These are phyloP conservation scores for Drosophila suzukii DNA, from an alignment of 1,140 invertebrate genomes.

Conservation along the genomic window DNA sequence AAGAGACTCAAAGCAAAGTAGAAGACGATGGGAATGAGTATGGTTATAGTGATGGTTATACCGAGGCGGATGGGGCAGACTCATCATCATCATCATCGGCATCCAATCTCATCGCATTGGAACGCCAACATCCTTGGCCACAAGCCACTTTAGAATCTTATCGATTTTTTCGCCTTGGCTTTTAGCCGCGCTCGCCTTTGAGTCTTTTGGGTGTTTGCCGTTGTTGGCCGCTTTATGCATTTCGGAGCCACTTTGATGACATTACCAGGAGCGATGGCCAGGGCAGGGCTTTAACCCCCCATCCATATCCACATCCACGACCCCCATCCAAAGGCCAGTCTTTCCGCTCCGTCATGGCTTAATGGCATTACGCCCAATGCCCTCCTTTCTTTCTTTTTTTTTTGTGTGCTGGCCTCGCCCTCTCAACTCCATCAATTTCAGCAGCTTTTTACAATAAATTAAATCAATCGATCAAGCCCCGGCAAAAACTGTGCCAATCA, in stretches of 20 bases:
- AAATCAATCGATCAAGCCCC: slow-evolving; percentile 79
- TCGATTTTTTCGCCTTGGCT: slow-evolving; percentile 71
- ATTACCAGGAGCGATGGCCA: slow-evolving; percentile 56
- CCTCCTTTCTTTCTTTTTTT: slow-evolving; percentile 6
- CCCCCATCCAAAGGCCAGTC: slow-evolving; percentile 6
- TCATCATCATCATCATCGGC: slow-evolving; percentile 25
- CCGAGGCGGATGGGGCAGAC: slow-evolving; percentile 23
- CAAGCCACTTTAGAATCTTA: slow-evolving; percentile 74
- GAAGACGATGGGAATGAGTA: slow-evolving; percentile 41
- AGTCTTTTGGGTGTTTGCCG: slow-evolving; percentile 51
- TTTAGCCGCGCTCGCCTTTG: slow-evolving; percentile 63
- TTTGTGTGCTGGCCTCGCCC: slow-evolving; percentile 26
- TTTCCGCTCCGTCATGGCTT: slow-evolving; percentile 51
- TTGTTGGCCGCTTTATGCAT: slow-evolving; percentile 72
- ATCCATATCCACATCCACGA: not conserved
- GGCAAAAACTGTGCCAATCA: slow-evolving; percentile 80
- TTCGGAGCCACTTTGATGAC: slow-evolving; percentile 80
- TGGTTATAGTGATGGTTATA: slow-evolving; percentile 23
- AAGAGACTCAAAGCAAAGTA: slow-evolving; percentile 59
- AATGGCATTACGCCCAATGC: slow-evolving; percentile 49
- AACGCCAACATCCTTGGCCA: slow-evolving; percentile 17
- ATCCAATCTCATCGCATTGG: slow-evolving; percentile 2
- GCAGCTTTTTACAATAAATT: slow-evolving; percentile 79
- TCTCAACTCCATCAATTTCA: slow-evolving; percentile 77
- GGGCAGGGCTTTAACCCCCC: not conserved